phyloP scores from a whole-genome alignment of 2,888 invertebrate species.

The Acleris emargana region DNA sequence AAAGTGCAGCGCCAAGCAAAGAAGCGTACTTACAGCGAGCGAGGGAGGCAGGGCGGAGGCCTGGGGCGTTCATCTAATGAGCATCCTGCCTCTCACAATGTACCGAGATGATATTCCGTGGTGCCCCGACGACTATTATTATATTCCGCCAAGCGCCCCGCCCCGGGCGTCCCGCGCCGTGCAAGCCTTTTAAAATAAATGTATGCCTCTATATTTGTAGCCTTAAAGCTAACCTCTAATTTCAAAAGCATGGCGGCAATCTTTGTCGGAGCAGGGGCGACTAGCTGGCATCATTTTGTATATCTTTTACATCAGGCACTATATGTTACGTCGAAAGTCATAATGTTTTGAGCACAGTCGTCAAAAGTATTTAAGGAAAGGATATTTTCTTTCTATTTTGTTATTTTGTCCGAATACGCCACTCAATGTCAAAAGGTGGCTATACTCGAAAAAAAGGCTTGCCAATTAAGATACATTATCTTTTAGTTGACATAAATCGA shows the following conservation, averaged over 20 bases:
- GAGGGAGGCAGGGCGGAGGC: constrained; percentile 54
- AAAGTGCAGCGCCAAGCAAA: constrained; percentile 40
- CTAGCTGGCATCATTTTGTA: background rate
- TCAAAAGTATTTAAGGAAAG: too few species aligned
- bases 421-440: too few species aligned
- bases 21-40: constrained; percentile 46
- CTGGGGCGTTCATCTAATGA: constrained; percentile 80
- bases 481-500: too few species aligned
- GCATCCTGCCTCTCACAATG: constrained; percentile 81
- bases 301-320: background rate
- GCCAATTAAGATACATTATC: too few species aligned
- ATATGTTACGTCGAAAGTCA: too few species aligned
- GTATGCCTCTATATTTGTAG: constrained; percentile 60
- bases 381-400: too few species aligned
- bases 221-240: constrained; percentile 61
- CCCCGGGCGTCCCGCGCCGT: constrained; percentile 57
- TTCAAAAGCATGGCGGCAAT: constrained; percentile 45
- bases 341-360: too few species aligned
- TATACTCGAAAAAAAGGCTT: too few species aligned
- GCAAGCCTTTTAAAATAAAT: constrained; percentile 74
- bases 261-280: constrained; percentile 22
- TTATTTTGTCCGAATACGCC: too few species aligned
- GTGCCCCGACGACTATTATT: constrained; percentile 76
- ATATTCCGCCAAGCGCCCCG: constrained; percentile 69
- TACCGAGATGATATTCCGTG: constrained; percentile 76